These are phyloP conservation scores for Zygaena filipendulae DNA, from an alignment of 2,888 invertebrate genomes.

Conservation along the genomic window DNA sequence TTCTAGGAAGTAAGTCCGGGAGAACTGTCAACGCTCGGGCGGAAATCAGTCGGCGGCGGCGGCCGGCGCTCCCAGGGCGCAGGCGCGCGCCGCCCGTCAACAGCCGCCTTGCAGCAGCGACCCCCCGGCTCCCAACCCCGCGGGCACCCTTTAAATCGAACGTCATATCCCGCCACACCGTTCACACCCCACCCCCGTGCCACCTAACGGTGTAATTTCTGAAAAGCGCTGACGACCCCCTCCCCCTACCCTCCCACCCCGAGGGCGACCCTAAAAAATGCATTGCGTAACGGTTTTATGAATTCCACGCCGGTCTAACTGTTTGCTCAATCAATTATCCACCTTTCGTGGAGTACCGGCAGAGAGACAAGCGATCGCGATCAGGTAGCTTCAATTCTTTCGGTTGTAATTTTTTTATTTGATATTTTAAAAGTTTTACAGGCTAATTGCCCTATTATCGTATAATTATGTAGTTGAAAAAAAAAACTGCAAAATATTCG, in stretches of 20 bases:
- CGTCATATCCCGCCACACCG: constrained; percentile 62
- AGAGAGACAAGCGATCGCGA: constrained; percentile 5
- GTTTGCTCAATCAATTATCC: constrained; percentile 63
- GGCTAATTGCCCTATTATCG: constrained; percentile 2
- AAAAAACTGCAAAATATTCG: not conserved
- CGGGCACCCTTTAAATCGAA: constrained; percentile 65
- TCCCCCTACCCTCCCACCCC: constrained; percentile 43
- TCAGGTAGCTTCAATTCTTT: constrained; percentile 9
- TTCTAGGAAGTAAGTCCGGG: constrained; percentile 65
- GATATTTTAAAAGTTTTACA: constrained; percentile 6
- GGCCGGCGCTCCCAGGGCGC: constrained; percentile 42
- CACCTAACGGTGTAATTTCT: constrained; percentile 52
- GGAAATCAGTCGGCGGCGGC: constrained; percentile 67
- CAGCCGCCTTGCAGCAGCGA: constrained; percentile 58
- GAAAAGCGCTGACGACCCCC: constrained; percentile 62
- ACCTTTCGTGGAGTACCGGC: constrained; percentile 30
- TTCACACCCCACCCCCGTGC: constrained; percentile 37
- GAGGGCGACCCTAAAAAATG: constrained; percentile 63
- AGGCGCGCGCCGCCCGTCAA: constrained; percentile 68
- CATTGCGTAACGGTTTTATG: constrained; percentile 65
- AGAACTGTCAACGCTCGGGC: constrained; percentile 73
- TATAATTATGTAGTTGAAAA: too few species aligned
- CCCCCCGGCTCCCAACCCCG: constrained; percentile 26
- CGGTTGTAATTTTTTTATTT: constrained; percentile 13
- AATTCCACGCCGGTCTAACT: constrained; percentile 30